These are phyloP conservation scores for Phalloptychus januarius DNA, from an alignment of 2,797 vertebrate species.

Conservation along the genomic window DNA sequence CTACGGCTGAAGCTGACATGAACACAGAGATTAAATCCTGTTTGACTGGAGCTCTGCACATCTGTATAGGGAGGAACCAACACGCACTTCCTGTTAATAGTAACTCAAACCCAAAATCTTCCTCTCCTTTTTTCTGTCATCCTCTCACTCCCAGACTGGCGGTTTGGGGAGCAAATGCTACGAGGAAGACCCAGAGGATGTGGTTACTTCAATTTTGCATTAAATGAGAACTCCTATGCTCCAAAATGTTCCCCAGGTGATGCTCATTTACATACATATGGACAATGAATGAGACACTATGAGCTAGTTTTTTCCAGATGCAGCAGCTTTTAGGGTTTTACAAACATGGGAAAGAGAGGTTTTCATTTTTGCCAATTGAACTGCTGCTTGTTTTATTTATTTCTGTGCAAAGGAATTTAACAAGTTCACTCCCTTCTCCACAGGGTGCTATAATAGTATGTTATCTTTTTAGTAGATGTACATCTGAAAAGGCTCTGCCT, in stretches of 20 bases:
- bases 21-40: slow-evolving; percentile 29
- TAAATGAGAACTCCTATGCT: slow-evolving; percentile 32
- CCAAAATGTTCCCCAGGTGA: slow-evolving; percentile 26
- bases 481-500: slow-evolving; percentile 8
- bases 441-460: slow-evolving; percentile 13
- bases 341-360: slow-evolving; percentile 12
- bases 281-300: slow-evolving; percentile 33
- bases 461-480: slow-evolving; percentile 27
- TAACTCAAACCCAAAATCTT: slow-evolving; percentile 39
- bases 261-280: slow-evolving; percentile 19
- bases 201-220: slow-evolving; percentile 26
- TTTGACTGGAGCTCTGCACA: slow-evolving; percentile 15
- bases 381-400: slow-evolving; percentile 45
- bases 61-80: slow-evolving; percentile 16
- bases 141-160: slow-evolving; percentile 20
- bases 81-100: slow-evolving; percentile 51
- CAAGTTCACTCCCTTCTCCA: slow-evolving; percentile 37
- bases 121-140: slow-evolving; percentile 16
- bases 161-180: slow-evolving; percentile 37
- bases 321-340: slow-evolving; percentile 10
- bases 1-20: slow-evolving; percentile 7
- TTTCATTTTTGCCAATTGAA: slow-evolving; percentile 25
- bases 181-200: slow-evolving; percentile 9
- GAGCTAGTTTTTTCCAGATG: slow-evolving; percentile 7
- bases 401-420: slow-evolving; percentile 61